A percentile compares a stretch with the other conserved stretches of the same genome.
These are phyloP conservation scores for Pecten maximus DNA, from an alignment of 2,888 invertebrate species.

Conservation along the genomic window DNA sequence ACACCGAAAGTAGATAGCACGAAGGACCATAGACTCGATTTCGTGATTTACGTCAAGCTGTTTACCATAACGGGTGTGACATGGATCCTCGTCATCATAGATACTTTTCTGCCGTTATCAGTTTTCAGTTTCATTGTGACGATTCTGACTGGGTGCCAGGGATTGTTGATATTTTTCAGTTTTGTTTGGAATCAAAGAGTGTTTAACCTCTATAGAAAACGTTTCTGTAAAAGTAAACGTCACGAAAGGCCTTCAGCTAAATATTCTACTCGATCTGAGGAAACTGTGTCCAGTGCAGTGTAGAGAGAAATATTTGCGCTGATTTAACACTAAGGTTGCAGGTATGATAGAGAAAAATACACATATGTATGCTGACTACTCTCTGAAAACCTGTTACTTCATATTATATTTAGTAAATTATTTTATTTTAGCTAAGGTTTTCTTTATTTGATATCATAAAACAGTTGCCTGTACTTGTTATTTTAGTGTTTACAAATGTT, in stretches of 20 bases:
- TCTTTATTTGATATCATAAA: too few relatives aligned
- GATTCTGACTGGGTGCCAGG: neutral
- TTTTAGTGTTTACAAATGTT: too few relatives aligned
- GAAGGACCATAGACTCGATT: neutral
- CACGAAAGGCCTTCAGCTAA: neutral
- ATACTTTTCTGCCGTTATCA: neutral
- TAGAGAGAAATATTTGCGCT: too few relatives aligned
- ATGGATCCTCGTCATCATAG: neutral
- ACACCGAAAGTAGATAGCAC: neutral
- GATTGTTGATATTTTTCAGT: neutral
- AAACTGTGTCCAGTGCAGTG: neutral
- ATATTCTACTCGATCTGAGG: neutral
- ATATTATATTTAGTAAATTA: too few relatives aligned
- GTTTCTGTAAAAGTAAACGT: neutral
- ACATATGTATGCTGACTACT: too few relatives aligned
- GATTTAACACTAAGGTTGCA: too few relatives aligned
- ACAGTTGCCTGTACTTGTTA: too few relatives aligned
- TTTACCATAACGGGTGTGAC: neutral
- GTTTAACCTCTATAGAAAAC: neutral
- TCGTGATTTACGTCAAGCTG: neutral
- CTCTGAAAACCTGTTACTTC: too few relatives aligned
- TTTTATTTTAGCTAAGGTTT: too few relatives aligned
- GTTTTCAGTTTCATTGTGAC: constrained; percentile 9
- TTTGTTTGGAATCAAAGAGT: neutral
- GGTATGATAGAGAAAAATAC: too few relatives aligned